Conservation (phyloP, 23 tunicate genomes). For the Phallusia fumigata region DNA sequence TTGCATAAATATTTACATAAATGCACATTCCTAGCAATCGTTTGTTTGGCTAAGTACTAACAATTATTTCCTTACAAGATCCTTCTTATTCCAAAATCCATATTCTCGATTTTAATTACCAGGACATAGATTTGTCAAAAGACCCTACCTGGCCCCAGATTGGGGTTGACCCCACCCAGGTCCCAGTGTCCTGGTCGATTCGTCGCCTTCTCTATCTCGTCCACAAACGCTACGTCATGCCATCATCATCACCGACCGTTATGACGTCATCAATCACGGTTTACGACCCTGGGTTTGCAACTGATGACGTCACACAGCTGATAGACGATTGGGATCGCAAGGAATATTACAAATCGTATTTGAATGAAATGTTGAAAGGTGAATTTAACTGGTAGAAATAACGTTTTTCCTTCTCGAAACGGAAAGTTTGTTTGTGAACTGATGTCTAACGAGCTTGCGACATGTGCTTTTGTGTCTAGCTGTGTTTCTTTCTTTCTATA, state of each 20-base stretch:
- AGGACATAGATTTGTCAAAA: constrained; percentile 45
- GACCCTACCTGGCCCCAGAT: constrained; percentile 48
- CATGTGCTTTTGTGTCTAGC: too few relatives aligned
- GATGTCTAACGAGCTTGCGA: too few relatives aligned
- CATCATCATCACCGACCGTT: constrained; percentile 24
- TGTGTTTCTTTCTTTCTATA: too few relatives aligned
- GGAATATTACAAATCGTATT: constrained; percentile 39
- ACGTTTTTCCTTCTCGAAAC: too few relatives aligned
- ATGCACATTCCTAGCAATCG: too few relatives aligned
- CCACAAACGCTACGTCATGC: constrained; percentile 35
- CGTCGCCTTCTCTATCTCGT: constrained; percentile 71
- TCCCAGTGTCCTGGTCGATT: constrained; percentile 69
- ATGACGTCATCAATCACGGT: constrained; percentile 35
- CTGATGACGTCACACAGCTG: constrained; percentile 48
- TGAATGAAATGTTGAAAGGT: constrained; percentile 92
- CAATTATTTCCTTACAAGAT: too few relatives aligned
- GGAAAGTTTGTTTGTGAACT: too few relatives aligned
- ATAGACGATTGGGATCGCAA: constrained; percentile 67
- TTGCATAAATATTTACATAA: too few relatives aligned
- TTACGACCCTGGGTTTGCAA: constrained; percentile 51
- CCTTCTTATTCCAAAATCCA: too few relatives aligned
- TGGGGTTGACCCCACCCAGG: constrained; percentile 20
- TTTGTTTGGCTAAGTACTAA: too few relatives aligned
- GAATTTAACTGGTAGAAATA: not conserved
- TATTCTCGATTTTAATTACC: not conserved